A percentile compares a stretch with the other conserved stretches of the same genome.
phyloP scores from a whole-genome alignment of 2,888 invertebrate genomes.

The Thalpophila matura region DNA sequence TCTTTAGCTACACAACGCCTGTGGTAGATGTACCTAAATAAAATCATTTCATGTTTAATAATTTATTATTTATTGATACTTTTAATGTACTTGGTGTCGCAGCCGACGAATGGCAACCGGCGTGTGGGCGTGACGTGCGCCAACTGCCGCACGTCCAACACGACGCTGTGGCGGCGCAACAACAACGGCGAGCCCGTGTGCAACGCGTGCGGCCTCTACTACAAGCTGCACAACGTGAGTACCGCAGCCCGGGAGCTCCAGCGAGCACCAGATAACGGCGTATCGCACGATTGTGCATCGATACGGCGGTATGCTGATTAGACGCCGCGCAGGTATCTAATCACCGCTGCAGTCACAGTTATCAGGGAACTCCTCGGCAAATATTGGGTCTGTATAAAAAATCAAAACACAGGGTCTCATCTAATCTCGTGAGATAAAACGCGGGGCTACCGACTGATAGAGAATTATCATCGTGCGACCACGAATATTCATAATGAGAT shows the following conservation, averaged over 20 bases:
- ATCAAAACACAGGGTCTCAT: conserved; percentile 90
- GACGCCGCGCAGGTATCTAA: conserved; percentile 81
- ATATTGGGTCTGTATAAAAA: conserved; percentile 88
- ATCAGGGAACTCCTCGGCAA: conserved; percentile 91
- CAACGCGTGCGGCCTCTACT: conserved; percentile 99
- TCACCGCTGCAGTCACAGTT: conserved; percentile 80
- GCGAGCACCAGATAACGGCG: conserved; percentile 42
- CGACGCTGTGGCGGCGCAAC: conserved; percentile 99
- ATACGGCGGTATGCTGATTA: conserved; percentile 68
- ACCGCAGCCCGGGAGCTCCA: background rate
- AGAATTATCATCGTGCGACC: conserved; percentile 88
- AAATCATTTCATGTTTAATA: too few relatives aligned
- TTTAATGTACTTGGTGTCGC: too few relatives aligned
- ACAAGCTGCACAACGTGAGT: conserved; percentile 95
- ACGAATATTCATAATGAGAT: conserved; percentile 91
- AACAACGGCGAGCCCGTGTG: conserved; percentile 98
- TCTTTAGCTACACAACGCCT: background rate
- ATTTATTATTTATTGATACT: too few relatives aligned
- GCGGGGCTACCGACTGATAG: conserved; percentile 90
- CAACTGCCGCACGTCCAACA: conserved; percentile 97
- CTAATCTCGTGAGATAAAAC: conserved; percentile 90
- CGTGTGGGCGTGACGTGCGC: conserved; percentile 96
- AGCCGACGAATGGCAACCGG: conserved; percentile 91
- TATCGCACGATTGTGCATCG: conserved; percentile 71
- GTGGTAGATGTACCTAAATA: background rate